Percentiles rank a stretch among this genome's conserved stretches.
These are phyloP conservation scores for Nymphicus hollandicus DNA, from an alignment of 2,113 vertebrate species.

Conservation along the genomic window DNA sequence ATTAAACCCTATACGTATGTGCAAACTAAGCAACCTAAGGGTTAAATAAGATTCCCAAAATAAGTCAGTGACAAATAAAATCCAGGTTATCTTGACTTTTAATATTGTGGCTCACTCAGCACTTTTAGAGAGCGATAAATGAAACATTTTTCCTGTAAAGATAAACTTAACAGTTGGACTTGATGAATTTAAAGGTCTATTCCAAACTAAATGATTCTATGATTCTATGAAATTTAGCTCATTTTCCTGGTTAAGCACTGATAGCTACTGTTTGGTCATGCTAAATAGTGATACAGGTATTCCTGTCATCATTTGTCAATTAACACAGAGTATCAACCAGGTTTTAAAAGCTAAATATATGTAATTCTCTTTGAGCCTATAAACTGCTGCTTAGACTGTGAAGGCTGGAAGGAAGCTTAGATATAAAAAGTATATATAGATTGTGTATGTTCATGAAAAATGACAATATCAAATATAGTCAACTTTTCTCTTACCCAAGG, in stretches of 20 bases:
- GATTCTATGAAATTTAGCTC: background rate
- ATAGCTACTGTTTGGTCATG: background rate
- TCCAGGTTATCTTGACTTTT: background rate
- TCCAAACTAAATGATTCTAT: background rate
- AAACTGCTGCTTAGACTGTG: background rate
- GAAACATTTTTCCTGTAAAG: background rate
- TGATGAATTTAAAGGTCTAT: background rate
- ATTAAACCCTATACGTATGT: background rate
- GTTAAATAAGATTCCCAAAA: background rate
- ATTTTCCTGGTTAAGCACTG: background rate
- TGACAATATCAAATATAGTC: background rate
- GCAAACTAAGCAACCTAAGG: background rate
- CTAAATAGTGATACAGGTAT: background rate
- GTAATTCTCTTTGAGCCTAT: background rate
- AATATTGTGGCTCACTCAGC: background rate
- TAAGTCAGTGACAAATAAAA: background rate
- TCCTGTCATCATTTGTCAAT: background rate
- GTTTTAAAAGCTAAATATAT: background rate
- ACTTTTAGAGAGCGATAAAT: background rate
- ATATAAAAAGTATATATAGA: background rate
- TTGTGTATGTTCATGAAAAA: slow-evolving; percentile 7
- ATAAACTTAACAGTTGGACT: background rate
- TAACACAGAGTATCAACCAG: background rate
- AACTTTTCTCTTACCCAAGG: slow-evolving; percentile 21
- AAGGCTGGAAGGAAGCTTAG: background rate